Percentiles rank a stretch among this genome's conserved stretches.
These are phyloP conservation scores for Nothura maculosa DNA, from an alignment of 2,797 vertebrate genomes.

Conservation along the genomic window DNA sequence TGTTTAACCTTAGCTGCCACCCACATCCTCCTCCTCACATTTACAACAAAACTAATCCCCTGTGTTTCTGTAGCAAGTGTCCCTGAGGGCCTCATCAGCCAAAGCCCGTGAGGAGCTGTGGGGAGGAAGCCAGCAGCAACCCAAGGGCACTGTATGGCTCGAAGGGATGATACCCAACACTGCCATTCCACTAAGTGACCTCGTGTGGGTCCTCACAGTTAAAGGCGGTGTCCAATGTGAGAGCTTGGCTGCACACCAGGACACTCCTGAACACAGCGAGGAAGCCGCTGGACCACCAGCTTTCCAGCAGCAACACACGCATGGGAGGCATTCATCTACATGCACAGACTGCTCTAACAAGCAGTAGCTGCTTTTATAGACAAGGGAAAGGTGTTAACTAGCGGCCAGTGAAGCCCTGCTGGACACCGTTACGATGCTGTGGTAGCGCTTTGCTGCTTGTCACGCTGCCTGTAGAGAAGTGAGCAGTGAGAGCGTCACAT, in stretches of 20 bases:
- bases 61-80: background rate
- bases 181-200: background rate
- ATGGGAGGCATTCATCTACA: background rate
- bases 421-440: background rate
- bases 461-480: background rate
- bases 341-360: background rate
- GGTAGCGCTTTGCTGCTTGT: rapidly evolving
- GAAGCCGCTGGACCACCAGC: background rate
- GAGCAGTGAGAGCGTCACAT: background rate
- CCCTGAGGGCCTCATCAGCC: background rate
- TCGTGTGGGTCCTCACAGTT: background rate
- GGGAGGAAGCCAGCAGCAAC: background rate
- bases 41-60: background rate
- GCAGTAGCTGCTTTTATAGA: background rate
- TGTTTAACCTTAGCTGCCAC: background rate
- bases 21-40: background rate
- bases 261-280: rapidly evolving
- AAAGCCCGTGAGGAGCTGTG: background rate
- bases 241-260: background rate
- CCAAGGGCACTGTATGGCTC: rapidly evolving
- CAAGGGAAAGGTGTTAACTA: background rate
- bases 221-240: background rate
- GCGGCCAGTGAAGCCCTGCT: no score
- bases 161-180: background rate
- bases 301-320: rapidly evolving